These are phyloP conservation scores for Linyphia triangularis DNA, from an alignment of 2,888 invertebrate genomes.

Conservation along the genomic window DNA sequence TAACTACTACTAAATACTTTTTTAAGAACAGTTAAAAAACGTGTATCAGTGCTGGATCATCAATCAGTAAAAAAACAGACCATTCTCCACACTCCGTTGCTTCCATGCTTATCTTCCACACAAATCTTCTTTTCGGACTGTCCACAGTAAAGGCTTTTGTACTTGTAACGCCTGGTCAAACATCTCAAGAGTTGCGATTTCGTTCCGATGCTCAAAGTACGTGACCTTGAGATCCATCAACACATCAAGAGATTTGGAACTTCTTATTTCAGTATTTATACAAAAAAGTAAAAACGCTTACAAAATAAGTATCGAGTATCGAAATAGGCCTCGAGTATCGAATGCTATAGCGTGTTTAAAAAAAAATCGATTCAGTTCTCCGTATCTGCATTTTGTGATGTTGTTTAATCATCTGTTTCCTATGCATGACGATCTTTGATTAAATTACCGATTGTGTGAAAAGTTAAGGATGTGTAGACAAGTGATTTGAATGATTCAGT, in stretches of 20 bases:
- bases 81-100: background rate
- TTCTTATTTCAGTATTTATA: background rate
- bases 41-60: background rate
- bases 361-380: no score
- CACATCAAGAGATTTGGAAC: conserved; percentile 1
- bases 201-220: conserved; percentile 2
- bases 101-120: background rate
- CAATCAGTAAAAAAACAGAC: background rate
- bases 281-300: background rate
- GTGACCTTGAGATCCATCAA: conserved; percentile 48
- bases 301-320: no score
- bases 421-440: no score
- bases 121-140: background rate
- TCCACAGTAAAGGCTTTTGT: conserved; percentile 12
- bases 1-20: background rate
- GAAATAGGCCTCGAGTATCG: no score
- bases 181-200: conserved; percentile 7
- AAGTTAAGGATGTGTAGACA: no score
- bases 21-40: background rate
- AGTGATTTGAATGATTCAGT: no score
- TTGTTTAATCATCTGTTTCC: no score
- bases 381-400: no score
- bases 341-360: no score
- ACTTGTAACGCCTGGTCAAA: conserved; percentile 41
- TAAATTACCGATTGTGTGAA: no score